A percentile compares a stretch with the other conserved stretches of the same genome.
Conservation (phyloP, 2,113 vertebrate genomes). For the Crotalus horridus region DNA sequence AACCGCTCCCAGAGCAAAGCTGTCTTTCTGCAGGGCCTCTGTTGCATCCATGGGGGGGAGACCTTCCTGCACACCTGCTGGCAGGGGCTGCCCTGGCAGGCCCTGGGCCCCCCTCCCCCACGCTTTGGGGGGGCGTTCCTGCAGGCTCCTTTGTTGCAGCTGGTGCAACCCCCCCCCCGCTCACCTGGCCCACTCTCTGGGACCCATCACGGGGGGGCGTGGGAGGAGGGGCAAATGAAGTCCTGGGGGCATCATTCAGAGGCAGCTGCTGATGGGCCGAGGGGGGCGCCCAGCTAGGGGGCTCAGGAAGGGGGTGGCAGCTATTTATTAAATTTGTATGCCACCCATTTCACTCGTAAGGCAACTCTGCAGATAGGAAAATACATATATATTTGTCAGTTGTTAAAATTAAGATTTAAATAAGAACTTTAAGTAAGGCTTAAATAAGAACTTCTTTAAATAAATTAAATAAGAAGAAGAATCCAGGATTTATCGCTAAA, state of each 20-base stretch:
- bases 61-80: neutral
- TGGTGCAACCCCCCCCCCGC: conserved; percentile 20
- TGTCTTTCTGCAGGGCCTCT: neutral
- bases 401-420: too few species aligned
- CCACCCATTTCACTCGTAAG: too few species aligned
- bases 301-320: neutral
- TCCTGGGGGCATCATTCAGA: conserved; percentile 21
- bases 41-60: neutral
- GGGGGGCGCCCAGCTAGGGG: too few species aligned
- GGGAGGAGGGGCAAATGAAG: conserved; percentile 30
- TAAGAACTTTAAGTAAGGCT: too few species aligned
- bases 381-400: too few species aligned
- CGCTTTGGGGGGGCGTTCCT: neutral
- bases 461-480: neutral
- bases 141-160: neutral
- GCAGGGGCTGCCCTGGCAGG: neutral
- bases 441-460: too few species aligned
- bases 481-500: neutral
- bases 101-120: neutral
- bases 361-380: too few species aligned
- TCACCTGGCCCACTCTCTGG: conserved; percentile 39
- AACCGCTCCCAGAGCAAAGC: neutral
- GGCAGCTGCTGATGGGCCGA: conserved; percentile 1
- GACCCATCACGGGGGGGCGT: conserved; percentile 47
- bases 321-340: neutral